Conservation (phyloP, 1,140 invertebrate genomes). For the Mizuhopecten yessoensis region DNA sequence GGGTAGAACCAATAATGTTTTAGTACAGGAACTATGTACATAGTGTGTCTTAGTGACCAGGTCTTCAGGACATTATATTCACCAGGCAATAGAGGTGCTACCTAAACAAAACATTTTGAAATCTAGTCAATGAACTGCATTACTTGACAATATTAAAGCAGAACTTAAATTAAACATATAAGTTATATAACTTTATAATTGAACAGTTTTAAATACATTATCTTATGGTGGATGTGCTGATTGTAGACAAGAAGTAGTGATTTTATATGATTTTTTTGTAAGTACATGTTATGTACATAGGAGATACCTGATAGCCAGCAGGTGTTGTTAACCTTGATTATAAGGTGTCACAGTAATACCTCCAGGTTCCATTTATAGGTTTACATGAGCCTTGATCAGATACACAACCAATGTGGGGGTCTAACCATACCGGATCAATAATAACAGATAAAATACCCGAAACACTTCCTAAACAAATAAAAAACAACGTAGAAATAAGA, state of each 20-base stretch:
- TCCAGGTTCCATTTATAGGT: no score
- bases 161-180: no score
- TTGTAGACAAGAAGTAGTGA: no score
- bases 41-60: background rate
- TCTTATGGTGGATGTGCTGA: no score
- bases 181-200: no score
- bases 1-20: background rate
- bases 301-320: background rate
- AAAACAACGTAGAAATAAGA: background rate
- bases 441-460: background rate
- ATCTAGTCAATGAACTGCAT: no score
- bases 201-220: no score
- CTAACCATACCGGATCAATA: background rate
- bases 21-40: background rate
- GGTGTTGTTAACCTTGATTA: conserved; percentile 24
- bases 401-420: background rate
- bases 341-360: conserved; percentile 12
- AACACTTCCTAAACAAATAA: background rate
- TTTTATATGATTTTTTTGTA: no score
- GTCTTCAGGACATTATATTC: background rate
- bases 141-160: no score
- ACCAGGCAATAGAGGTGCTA: no score
- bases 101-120: no score
- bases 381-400: background rate
- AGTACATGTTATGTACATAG: background rate